phyloP scores from a whole-genome alignment of 2,888 invertebrate species.

The Gortyna flavago region DNA sequence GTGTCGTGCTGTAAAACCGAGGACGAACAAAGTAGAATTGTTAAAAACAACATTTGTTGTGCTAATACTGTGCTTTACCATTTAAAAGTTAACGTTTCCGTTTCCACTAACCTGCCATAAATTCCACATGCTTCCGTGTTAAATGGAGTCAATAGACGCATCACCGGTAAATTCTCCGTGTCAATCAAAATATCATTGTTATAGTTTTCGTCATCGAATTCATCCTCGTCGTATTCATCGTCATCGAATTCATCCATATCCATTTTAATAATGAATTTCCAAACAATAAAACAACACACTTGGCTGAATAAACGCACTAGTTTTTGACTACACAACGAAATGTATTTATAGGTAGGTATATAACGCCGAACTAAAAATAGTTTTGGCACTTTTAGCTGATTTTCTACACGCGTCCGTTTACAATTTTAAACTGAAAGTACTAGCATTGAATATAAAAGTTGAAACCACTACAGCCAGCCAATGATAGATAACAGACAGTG shows the following conservation, averaged over 20 bases:
- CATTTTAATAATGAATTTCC: not conserved
- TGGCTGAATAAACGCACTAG: not conserved
- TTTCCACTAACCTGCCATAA: conserved; percentile 81
- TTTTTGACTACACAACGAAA: not conserved
- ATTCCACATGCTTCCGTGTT: conserved; percentile 79
- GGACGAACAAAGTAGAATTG: not conserved
- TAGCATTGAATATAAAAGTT: not conserved
- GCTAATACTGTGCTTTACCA: not conserved
- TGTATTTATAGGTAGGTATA: not conserved
- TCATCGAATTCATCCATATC: not conserved
- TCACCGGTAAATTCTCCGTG: conserved; percentile 81
- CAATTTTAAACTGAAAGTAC: no score
- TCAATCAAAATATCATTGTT: conserved; percentile 79
- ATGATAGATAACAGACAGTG: no score
- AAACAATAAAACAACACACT: not conserved
- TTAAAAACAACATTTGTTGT: not conserved
- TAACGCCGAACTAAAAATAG: conserved; percentile 29
- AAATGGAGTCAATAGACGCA: conserved; percentile 82
- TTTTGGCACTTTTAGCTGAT: conserved; percentile 25
- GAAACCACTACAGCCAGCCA: not conserved
- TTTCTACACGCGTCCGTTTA: conserved; percentile 1
- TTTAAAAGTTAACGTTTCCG: not conserved
- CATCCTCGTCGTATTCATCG: conserved; percentile 8
- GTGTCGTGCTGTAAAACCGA: not conserved
- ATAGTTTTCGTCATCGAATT: conserved; percentile 56